These are phyloP conservation scores for Diadumene lineata DNA, from an alignment of 92 coral and sea anemone genomes.

Conservation along the genomic window DNA sequence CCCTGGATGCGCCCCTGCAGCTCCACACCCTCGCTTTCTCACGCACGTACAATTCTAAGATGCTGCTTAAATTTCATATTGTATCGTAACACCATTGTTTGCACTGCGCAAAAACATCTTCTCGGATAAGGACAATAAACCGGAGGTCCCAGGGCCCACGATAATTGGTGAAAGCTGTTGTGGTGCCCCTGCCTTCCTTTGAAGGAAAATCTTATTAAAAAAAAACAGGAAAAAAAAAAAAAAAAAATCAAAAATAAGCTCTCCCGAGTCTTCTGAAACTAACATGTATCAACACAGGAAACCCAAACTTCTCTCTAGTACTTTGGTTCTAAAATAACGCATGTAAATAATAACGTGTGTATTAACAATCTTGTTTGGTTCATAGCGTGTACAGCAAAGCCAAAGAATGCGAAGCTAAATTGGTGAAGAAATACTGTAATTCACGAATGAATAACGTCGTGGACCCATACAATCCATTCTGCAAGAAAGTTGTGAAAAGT, in stretches of 20 bases:
- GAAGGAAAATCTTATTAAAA: not conserved
- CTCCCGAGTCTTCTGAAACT: not conserved
- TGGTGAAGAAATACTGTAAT: constrained; percentile 13
- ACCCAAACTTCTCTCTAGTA: too few species aligned
- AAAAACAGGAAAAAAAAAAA: too few species aligned
- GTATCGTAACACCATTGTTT: too few species aligned
- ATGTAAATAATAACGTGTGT: not conserved
- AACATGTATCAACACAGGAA: not conserved
- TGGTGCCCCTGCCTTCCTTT: not conserved
- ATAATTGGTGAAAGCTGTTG: not conserved
- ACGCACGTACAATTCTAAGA: too few species aligned
- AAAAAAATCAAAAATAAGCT: not conserved
- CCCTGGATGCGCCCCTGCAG: too few species aligned
- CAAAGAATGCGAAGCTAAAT: constrained; percentile 7
- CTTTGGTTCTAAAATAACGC: not conserved
- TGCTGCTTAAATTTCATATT: too few species aligned
- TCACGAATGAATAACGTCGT: constrained; percentile 2
- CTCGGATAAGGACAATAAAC: too few species aligned
- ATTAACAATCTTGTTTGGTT: not conserved
- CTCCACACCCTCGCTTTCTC: too few species aligned
- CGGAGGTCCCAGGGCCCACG: too few species aligned
- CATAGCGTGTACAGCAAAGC: constrained; percentile 15
- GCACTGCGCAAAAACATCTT: too few species aligned
- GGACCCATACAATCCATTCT: constrained; percentile 16
- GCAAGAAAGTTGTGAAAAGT: not conserved